phyloP scores from a whole-genome alignment of 2,113 vertebrate species.

The Nansenia antarctica region DNA sequence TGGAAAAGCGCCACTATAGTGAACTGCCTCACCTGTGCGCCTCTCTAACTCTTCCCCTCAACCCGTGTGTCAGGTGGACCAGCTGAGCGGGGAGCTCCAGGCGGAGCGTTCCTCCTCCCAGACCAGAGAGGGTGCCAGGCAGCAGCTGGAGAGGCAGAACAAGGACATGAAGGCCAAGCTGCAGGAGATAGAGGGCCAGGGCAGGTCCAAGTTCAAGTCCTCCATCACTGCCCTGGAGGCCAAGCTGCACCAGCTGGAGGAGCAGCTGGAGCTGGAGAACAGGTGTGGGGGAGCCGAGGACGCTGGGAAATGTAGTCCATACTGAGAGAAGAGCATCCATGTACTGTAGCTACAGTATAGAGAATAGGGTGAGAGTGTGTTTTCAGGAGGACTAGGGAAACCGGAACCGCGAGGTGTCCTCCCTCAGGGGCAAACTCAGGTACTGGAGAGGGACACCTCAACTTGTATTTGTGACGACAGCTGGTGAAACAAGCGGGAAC shows the following conservation, averaged over 20 bases:
- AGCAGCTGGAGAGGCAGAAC: slow-evolving; percentile 91
- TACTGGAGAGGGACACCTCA: slow-evolving; percentile 30
- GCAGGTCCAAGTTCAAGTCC: slow-evolving; percentile 87
- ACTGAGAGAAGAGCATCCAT: too few relatives aligned
- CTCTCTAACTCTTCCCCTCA: neutral
- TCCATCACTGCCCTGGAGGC: slow-evolving; percentile 81
- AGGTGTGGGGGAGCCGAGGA: slow-evolving; percentile 76
- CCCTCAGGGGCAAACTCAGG: slow-evolving; percentile 87
- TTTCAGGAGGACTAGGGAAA: too few relatives aligned
- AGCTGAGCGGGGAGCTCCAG: slow-evolving; percentile 85
- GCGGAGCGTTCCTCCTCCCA: slow-evolving; percentile 80
- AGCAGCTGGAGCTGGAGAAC: slow-evolving; percentile 89
- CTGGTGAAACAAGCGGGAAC: too few relatives aligned
- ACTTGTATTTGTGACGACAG: too few relatives aligned
- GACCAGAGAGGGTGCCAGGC: slow-evolving; percentile 82
- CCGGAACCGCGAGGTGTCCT: slow-evolving; percentile 74
- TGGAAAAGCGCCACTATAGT: too few relatives aligned
- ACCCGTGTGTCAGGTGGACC: slow-evolving; percentile 87
- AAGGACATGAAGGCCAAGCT: slow-evolving; percentile 88
- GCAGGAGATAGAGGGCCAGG: slow-evolving; percentile 85
- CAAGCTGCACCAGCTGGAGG: slow-evolving; percentile 86
- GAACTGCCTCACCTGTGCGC: too few relatives aligned
- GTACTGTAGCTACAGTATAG: neutral
- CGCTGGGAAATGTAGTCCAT: neutral
- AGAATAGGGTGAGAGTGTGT: too few relatives aligned